Evolutionary conservation across 2,113 vertebrate genomes (phyloP).

Genomic region (Aythya baeri): DNA sequence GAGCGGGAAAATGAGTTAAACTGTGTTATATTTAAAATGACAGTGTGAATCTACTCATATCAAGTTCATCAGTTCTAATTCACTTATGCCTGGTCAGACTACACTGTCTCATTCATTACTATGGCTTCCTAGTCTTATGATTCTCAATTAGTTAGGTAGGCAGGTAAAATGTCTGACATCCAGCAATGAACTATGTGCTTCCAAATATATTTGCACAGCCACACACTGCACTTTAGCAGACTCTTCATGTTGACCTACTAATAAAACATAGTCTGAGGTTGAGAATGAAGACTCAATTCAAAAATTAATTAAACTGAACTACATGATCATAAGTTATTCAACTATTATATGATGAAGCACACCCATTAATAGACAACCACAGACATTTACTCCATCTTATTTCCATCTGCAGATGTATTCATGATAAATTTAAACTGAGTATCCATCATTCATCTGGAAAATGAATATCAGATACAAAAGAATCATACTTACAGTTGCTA

Average conservation of each 20-base stretch:
- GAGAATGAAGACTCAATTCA: slow-evolving; percentile 28
- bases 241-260: slow-evolving; percentile 45
- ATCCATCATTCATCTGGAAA: slow-evolving; percentile 32
- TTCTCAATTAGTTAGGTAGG: slow-evolving; percentile 63
- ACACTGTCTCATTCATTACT: slow-evolving; percentile 57
- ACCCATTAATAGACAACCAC: slow-evolving; percentile 19
- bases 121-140: slow-evolving; percentile 41
- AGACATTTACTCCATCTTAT: slow-evolving; percentile 27
- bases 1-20: slow-evolving; percentile 18
- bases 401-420: slow-evolving; percentile 46
- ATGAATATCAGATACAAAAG: neutral
- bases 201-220: slow-evolving; percentile 12
- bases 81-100: slow-evolving; percentile 52
- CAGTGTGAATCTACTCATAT: slow-evolving; percentile 40
- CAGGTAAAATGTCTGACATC: slow-evolving; percentile 28
- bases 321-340: slow-evolving; percentile 57
- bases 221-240: neutral
- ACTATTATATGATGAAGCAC: slow-evolving; percentile 38
- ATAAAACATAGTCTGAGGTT: slow-evolving; percentile 41
- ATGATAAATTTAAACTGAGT: slow-evolving; percentile 54
- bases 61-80: slow-evolving; percentile 71
- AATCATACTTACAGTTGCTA: neutral
- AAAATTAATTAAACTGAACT: slow-evolving; percentile 72
- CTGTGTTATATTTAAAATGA: slow-evolving; percentile 61
- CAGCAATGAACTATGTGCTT: slow-evolving; percentile 15